Conservation (phyloP, 2,797 vertebrate species). For the Anableps anableps region DNA sequence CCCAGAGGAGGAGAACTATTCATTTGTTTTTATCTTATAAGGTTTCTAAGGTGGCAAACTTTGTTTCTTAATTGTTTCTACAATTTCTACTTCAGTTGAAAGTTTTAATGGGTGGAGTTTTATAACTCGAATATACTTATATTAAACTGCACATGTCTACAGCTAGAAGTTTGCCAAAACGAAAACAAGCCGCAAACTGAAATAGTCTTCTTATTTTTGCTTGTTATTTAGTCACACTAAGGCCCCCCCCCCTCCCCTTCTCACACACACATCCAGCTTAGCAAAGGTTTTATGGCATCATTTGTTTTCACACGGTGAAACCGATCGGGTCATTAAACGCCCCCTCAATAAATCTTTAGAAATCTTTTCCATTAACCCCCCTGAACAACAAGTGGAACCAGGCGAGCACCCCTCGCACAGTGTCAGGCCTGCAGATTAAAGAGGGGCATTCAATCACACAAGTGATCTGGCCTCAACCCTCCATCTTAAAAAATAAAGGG, state of each 20-base stretch:
- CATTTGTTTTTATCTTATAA: conserved; percentile 18
- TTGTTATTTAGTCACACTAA: conserved; percentile 69
- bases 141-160: conserved; percentile 5
- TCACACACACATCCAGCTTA: conserved; percentile 27
- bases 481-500: conserved; percentile 1
- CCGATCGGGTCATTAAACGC: conserved; percentile 82
- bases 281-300: conserved; percentile 73
- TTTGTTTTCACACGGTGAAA: conserved; percentile 80
- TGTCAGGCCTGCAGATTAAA: conserved; percentile 71
- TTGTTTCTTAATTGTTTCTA: not conserved
- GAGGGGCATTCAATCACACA: conserved; percentile 65
- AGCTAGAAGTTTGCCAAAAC: conserved; percentile 35
- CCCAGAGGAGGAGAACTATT: not conserved
- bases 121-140: not conserved
- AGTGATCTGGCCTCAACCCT: conserved; percentile 14
- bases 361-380: conserved; percentile 76
- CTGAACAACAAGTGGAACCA: conserved; percentile 75
- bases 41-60: conserved; percentile 9
- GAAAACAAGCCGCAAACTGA: conserved; percentile 62
- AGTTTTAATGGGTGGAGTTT: not conserved
- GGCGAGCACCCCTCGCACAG: conserved; percentile 68
- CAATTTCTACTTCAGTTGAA: not conserved
- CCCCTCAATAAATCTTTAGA: conserved; percentile 83
- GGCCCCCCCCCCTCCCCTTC: not conserved
- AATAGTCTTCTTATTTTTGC: conserved; percentile 50